Evolutionary conservation across 2,888 invertebrate genomes (phyloP), one percentile per base, ranked within the genome.

Genomic region (Chalcis sispes): DNA sequence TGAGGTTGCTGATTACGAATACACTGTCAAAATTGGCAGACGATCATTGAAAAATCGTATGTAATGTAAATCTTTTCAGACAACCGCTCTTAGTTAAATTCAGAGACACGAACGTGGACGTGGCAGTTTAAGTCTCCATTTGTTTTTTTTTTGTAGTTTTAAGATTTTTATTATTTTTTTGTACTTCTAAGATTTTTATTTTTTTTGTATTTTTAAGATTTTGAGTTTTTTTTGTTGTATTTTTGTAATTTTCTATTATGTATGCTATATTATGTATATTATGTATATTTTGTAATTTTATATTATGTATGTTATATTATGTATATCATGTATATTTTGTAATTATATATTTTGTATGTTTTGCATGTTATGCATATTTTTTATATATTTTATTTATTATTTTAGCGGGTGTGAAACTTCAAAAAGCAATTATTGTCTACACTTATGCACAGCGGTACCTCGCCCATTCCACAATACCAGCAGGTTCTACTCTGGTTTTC

Each of bases 61-160:
- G 50, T 50, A 50, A 50, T 50, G 23, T 50, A 50, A 50, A 50
- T 50, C 10, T 50, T 50, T 50, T 50, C 20, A 50, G 50, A 72
- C 75, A 65, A 79, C 72, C 15, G 52, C 62, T 36, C 75, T 79
- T 20, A 46, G 48, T 25, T 52, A 23, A 65, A 69, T 64, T 54
- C 50, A 65, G 71, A 54, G 56, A 67, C 58, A 67, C 56, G 67
- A 67, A 56, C 56, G 67, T 23, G 56, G 46, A 67, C 56, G 67
- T 58, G 56, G 56, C 56, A 50, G 73, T 48, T 74, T 25, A 66
- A 64, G 48, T 29, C 56, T 65, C 29, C 36, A 72, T 64, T 66
- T 74, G 67, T 25, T 54, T 54, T 77, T 74, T 18, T 59, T 78
- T 67, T 70, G 69, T 42, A 65, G 69, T 61, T 67, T 65, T 64